These are phyloP conservation scores for Cricetomys ansorgei DNA, from an alignment of 2,113 vertebrate genomes.

Conservation along the genomic window DNA sequence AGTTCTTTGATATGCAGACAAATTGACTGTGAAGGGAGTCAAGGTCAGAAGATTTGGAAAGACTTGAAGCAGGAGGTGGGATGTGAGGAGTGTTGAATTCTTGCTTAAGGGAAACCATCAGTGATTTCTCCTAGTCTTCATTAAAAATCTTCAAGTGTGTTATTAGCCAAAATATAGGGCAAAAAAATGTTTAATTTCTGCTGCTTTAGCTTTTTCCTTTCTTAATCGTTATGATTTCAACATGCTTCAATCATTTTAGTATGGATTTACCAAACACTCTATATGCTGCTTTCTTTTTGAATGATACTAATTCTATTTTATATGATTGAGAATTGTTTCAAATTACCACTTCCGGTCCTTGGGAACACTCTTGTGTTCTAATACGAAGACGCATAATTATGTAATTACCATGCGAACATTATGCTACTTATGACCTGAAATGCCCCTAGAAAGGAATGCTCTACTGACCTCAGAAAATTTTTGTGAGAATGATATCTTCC, in stretches of 20 bases:
- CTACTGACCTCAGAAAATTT: slow-evolving; percentile 58
- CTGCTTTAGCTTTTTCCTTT: not conserved
- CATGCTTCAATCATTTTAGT: slow-evolving; percentile 18
- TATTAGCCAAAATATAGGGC: slow-evolving; percentile 60
- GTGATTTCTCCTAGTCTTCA: slow-evolving; percentile 66
- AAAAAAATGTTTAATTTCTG: not conserved
- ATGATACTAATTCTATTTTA: slow-evolving; percentile 46
- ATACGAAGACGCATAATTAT: slow-evolving; percentile 64
- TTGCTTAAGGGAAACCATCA: slow-evolving; percentile 64
- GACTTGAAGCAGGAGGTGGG: slow-evolving; percentile 35
- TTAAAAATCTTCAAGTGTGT: slow-evolving; percentile 32
- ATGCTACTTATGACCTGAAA: slow-evolving; percentile 52
- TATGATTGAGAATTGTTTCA: slow-evolving; percentile 63
- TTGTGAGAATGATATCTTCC: slow-evolving; percentile 64
- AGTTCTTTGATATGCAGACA: slow-evolving; percentile 77
- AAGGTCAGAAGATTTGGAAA: slow-evolving; percentile 81
- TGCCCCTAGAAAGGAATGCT: slow-evolving; percentile 52
- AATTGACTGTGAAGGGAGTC: slow-evolving; percentile 69
- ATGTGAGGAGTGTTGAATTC: slow-evolving; percentile 63
- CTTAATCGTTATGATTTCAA: slow-evolving; percentile 44
- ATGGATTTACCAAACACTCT: slow-evolving; percentile 38
- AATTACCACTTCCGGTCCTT: not conserved
- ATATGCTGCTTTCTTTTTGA: not conserved
- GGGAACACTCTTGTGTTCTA: slow-evolving; percentile 58
- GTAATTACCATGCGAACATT: slow-evolving; percentile 71